Evolutionary conservation across 2,113 vertebrate species (phyloP).

Genomic region (Paratilapia polleni): DNA sequence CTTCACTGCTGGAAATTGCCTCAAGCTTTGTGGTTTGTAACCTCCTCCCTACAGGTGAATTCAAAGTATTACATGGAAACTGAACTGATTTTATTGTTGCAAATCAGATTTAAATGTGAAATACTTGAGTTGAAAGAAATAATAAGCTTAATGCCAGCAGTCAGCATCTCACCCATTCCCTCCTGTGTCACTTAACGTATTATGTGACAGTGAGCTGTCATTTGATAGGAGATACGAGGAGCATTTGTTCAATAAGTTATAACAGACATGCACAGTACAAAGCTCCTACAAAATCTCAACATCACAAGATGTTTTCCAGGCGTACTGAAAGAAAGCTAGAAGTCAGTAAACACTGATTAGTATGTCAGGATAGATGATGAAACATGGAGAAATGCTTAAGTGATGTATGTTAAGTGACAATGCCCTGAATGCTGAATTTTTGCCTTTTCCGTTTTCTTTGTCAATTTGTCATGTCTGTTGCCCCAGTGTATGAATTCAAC

Average conservation of each 20-base stretch:
- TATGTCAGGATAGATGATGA: constrained; percentile 44
- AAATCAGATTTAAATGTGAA: constrained; percentile 19
- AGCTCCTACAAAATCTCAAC: constrained; percentile 11
- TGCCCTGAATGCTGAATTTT: not conserved
- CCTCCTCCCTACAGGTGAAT: constrained; percentile 25
- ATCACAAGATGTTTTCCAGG: constrained; percentile 27
- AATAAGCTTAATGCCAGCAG: not conserved
- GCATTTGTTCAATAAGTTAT: constrained; percentile 10
- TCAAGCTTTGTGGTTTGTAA: constrained; percentile 28
- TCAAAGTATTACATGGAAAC: not conserved
- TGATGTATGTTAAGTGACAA: not conserved
- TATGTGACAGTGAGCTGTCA: not conserved
- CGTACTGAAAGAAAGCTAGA: constrained; percentile 12
- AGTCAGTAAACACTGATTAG: constrained; percentile 34
- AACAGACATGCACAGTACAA: constrained; percentile 6
- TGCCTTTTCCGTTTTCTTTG: not conserved
- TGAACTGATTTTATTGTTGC: constrained; percentile 2
- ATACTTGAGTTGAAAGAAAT: constrained; percentile 9
- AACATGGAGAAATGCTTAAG: constrained; percentile 30
- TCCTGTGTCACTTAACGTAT: constrained; percentile 2
- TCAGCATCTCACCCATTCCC: not conserved
- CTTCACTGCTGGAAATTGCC: constrained; percentile 35
- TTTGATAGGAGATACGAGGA: not conserved
- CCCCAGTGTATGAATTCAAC: not conserved
- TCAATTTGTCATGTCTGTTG: not conserved